A percentile compares a stretch with the other conserved stretches of the same genome.
These are phyloP conservation scores for Caenorhabditis sp. DNA, from an alignment of 2,888 invertebrate species.

Conservation along the genomic window DNA sequence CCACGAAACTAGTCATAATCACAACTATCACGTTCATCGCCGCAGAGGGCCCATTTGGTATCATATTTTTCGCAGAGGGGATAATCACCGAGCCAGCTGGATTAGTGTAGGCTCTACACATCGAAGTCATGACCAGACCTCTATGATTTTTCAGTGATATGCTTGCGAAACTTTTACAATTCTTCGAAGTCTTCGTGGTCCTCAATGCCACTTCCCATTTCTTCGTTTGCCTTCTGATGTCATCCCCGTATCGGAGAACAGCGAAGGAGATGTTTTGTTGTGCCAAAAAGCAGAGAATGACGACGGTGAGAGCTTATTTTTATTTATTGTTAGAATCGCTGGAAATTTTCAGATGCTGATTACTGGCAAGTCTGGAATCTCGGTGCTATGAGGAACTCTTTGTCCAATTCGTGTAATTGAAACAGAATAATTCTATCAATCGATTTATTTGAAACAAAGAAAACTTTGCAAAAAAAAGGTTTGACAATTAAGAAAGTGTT, in stretches of 20 bases:
- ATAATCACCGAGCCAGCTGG: neutral
- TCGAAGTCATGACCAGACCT: neutral
- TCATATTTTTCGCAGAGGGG: neutral
- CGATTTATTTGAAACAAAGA: too few species aligned
- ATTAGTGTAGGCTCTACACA: neutral
- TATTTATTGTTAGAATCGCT: too few species aligned
- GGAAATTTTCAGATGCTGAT: too few species aligned
- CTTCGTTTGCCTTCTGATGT: neutral
- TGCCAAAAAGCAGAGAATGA: too few species aligned
- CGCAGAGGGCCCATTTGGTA: neutral
- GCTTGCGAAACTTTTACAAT: neutral
- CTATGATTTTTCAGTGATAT: neutral
- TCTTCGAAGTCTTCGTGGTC: neutral
- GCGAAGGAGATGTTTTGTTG: neutral
- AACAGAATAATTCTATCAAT: too few species aligned
- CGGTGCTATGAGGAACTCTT: too few species aligned
- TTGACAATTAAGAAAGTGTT: neutral
- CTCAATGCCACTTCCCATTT: neutral
- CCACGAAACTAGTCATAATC: conserved; percentile 4
- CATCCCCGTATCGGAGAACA: neutral
- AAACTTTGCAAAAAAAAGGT: too few species aligned
- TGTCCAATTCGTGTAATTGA: too few species aligned
- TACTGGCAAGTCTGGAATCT: too few species aligned
- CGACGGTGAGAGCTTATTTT: too few species aligned
- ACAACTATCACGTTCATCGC: neutral